Percentiles rank a stretch among this genome's conserved stretches.
phyloP scores from a whole-genome alignment of 2,888 invertebrate genomes.

The Luperina testacea region DNA sequence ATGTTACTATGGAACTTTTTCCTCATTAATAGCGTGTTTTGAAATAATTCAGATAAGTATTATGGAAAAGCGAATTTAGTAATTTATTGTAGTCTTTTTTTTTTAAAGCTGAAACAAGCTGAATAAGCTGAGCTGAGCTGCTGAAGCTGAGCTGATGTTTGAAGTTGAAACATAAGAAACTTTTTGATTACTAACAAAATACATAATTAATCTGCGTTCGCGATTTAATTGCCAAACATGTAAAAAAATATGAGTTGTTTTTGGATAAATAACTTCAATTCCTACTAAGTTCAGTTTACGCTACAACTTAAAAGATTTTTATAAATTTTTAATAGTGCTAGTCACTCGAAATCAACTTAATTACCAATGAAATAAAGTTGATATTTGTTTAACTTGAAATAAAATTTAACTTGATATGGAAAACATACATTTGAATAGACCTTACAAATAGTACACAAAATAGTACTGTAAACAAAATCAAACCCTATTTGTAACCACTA shows the following conservation, averaged over 20 bases:
- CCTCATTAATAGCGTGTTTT: conserved; percentile 7
- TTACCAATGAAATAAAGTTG: background rate
- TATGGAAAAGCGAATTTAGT: background rate
- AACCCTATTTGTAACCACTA: background rate
- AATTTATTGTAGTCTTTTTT: background rate
- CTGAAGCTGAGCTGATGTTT: background rate
- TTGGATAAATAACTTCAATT: too few relatives aligned
- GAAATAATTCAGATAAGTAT: background rate
- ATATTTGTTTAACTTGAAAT: background rate
- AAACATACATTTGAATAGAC: background rate
- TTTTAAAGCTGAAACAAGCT: background rate
- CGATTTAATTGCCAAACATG: background rate
- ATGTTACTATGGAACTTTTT: conserved; percentile 10
- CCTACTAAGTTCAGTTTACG: too few relatives aligned
- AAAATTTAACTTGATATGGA: background rate
- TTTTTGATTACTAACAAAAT: background rate
- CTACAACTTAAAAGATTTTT: too few relatives aligned
- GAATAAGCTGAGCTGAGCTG: too few relatives aligned
- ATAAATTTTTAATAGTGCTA: too few relatives aligned
- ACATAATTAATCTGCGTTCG: background rate
- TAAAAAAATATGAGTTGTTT: too few relatives aligned
- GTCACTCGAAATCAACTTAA: background rate
- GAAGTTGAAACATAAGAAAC: background rate
- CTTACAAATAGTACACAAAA: background rate
- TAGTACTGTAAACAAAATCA: background rate